phyloP scores from a whole-genome alignment of 2,888 invertebrate genomes.

The Nephrotoma guestfalica region DNA sequence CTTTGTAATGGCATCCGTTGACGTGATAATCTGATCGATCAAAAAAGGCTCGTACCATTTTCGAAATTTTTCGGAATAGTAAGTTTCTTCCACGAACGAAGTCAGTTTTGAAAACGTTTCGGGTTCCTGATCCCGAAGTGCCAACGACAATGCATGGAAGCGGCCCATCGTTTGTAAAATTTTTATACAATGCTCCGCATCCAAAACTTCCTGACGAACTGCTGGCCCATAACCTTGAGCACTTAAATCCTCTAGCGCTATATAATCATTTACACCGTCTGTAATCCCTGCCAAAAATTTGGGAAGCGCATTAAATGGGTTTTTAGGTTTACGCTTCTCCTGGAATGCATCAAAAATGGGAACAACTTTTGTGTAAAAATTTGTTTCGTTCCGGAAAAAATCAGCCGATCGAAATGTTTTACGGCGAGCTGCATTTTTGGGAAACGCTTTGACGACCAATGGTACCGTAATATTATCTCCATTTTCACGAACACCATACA shows the following conservation, averaged over 20 bases:
- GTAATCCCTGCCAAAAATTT: conserved; percentile 32
- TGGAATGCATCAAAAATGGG: conserved; percentile 27
- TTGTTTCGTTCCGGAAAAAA: conserved; percentile 56
- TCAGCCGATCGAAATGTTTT: conserved; percentile 48
- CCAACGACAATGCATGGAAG: conserved; percentile 44
- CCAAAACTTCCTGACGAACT: conserved; percentile 35
- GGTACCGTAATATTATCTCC: conserved; percentile 30
- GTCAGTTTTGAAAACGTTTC: conserved; percentile 34
- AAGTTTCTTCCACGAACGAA: conserved; percentile 36
- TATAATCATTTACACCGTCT: conserved; percentile 40
- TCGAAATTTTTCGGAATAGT: conserved; percentile 38
- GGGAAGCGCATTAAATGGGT: conserved; percentile 38
- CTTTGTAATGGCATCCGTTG: conserved; percentile 46
- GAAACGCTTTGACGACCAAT: conserved; percentile 50
- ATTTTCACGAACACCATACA: conserved; percentile 30
- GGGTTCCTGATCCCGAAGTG: conserved; percentile 40
- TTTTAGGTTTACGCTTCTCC: conserved; percentile 18
- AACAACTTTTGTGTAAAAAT: conserved; percentile 39
- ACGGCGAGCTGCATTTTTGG: conserved; percentile 43
- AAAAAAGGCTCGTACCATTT: conserved; percentile 43
- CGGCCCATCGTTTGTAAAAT: conserved; percentile 40
- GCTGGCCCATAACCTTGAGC: conserved; percentile 33
- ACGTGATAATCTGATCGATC: conserved; percentile 35
- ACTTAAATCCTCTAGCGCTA: conserved; percentile 40
- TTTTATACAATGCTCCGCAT: conserved; percentile 35